Evolutionary conservation across 2,797 vertebrate genomes (phyloP), one percentile per base, ranked within the genome.

Genomic region (Sphenopsis melanotis): DNA sequence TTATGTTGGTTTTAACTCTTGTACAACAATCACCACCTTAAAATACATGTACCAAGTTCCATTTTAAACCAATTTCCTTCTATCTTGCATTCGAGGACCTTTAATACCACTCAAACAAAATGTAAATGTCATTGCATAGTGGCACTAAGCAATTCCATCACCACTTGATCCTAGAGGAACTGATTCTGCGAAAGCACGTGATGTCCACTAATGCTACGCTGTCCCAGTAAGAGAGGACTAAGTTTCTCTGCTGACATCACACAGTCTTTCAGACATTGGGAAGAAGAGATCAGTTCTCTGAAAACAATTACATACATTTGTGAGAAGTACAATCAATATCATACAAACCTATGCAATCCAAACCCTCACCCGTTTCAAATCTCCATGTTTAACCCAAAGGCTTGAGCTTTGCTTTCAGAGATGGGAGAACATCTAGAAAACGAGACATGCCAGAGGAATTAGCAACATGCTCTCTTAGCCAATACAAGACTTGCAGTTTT

Each of bases 111-210:
- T 68, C 41, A 68, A 85, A 92, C 26, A 74, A 87, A 87, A 80
- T 12, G 20, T 50, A 78, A 94, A 75, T 44, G 79, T 9, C 44
- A 70, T 7, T 9, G 11, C 39, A 53, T 0, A 46, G 39, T 19
- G 50, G 36, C 85, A 88, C n/a, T 59, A 80, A 79, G 66, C 70
- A 81, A 68, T 50, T 93, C 57, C 69, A 86, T 70, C 87, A 92
- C 5, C 1, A 2, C 84, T 71, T 83, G 69, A 94, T 91, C 89
- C 84, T 81, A 65, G 61, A 93, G 60, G 47, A 84, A 87, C 66
- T 17, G 66, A 74, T 84, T 71, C 66, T 91, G 64, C 2, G 15
- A 89, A 87, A 87, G 60, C 94, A 92, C 0, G 1, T 78, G 68
- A 88, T 26, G 10, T 27, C 41, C 65, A 20, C 60, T 83, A 89